A percentile compares a stretch with the other conserved stretches of the same genome.
Evolutionary conservation across 1,140 invertebrate species (phyloP).

Genomic region (Littorina saxatilis): DNA sequence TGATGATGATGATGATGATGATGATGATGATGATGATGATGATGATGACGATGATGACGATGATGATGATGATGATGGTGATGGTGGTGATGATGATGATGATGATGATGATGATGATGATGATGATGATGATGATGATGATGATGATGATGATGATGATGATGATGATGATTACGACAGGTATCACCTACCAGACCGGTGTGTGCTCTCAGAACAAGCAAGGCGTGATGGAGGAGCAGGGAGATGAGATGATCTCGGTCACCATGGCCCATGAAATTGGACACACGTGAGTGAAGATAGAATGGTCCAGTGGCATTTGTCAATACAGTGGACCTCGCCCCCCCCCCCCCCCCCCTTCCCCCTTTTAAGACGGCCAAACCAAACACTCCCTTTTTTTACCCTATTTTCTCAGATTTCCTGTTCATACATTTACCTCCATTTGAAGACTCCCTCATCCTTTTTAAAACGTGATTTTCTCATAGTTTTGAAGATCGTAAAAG

Average conservation of each 20-base stretch:
- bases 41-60: background rate
- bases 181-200: background rate
- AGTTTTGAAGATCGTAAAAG: no score
- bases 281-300: constrained; percentile 9
- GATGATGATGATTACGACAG: background rate
- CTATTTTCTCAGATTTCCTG: no score
- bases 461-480: no score
- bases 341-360: no score
- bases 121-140: background rate
- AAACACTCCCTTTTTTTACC: no score
- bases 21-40: background rate
- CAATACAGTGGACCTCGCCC: no score
- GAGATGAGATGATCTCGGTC: background rate
- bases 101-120: background rate
- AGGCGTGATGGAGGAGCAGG: background rate
- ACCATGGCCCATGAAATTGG: background rate
- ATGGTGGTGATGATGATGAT: background rate
- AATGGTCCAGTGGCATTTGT: no score
- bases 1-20: background rate
- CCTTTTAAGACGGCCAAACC: no score
- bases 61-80: background rate
- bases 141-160: background rate
- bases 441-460: no score
- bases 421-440: no score
- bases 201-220: background rate